Base-by-base conservation (phyloP, 2,888 invertebrate genomes). In the Apamea monoglypha region DNA sequence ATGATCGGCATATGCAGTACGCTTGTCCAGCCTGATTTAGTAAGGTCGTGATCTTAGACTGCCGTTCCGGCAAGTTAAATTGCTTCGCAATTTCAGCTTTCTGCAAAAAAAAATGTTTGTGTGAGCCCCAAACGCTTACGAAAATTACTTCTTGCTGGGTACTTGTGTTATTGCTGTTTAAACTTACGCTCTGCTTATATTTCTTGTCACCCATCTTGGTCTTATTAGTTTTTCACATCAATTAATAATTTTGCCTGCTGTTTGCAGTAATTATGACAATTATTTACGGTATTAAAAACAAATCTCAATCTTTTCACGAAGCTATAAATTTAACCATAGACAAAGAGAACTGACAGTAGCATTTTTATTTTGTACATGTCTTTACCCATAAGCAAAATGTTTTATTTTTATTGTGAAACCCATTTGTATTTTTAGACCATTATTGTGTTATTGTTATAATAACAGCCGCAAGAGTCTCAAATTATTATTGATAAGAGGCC, bases 1-100 rank as follows among this genome's bases (percentile, higher is more conserved):
- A 98, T 14, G 99, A 98, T 67, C 99, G 97, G 93, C 99, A 99
- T 89, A 99, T 98, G 93, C 99, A 99, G 94, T 99, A 99, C 0
- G 98, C 98, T 95, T 99, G 98, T 12, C 98, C 98, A 93, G 98
- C 99, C 95, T 99, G 98, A 93, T 98, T 98, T 72, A 99, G 95
- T 78, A 99, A 97, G 5, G 98, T 98, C 21, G 98, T 98, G 82
- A 99, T 99, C 96, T 99, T 99, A 44, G 99, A 99, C 93, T 99
- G 98, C 66, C 99, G 97, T 93, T 99, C 99, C 0, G 99, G 99
- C 80, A 99, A 94, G 92, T 98, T 98, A 93, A 99, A 99, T 92
- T 98, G 98, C 91, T 98, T 98, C 0, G 99, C 99, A 90, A 99
- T 99, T 95, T 99, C 99, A 91, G 98, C 98, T 97, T 98, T 98